Conservation (phyloP, 2,797 vertebrate genomes). For the Dipus sagitta region DNA sequence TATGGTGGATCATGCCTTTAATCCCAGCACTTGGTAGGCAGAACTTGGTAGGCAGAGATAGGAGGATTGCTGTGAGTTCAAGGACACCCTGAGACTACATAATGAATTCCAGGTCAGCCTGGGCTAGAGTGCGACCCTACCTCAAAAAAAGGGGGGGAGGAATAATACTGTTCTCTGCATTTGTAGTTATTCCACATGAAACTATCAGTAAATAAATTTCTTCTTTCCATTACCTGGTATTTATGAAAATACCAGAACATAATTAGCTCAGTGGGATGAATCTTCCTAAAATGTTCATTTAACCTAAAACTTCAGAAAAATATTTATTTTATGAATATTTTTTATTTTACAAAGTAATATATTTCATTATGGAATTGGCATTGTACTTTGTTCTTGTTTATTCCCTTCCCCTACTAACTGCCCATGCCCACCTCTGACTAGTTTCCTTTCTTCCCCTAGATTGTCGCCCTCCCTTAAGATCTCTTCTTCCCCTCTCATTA, state of each 20-base stretch:
- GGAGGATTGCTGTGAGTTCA: too few species aligned
- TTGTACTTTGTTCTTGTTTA: not conserved
- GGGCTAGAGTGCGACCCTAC: too few species aligned
- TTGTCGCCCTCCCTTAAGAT: not conserved
- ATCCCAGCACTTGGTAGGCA: too few species aligned
- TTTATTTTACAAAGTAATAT: not conserved
- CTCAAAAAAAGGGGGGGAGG: too few species aligned
- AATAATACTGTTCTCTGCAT: too few species aligned
- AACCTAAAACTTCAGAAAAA: conserved; percentile 28
- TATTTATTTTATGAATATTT: not conserved
- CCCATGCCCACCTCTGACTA: not conserved
- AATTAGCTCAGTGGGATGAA: conserved; percentile 40
- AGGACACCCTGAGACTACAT: too few species aligned
- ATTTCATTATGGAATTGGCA: not conserved
- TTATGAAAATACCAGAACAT: conserved; percentile 55
- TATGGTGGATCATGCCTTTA: too few species aligned
- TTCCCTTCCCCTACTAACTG: not conserved
- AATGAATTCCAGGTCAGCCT: too few species aligned
- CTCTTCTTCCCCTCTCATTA: not conserved
- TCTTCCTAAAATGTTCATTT: conserved; percentile 36
- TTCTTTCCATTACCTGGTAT: conserved; percentile 59
- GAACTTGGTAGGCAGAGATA: too few species aligned
- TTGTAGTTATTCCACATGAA: conserved; percentile 15
- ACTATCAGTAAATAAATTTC: conserved; percentile 24
- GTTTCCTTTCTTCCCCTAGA: too few species aligned